These are phyloP conservation scores for Drosophila willistoni DNA, from an alignment of 1,140 invertebrate species.

Conservation along the genomic window DNA sequence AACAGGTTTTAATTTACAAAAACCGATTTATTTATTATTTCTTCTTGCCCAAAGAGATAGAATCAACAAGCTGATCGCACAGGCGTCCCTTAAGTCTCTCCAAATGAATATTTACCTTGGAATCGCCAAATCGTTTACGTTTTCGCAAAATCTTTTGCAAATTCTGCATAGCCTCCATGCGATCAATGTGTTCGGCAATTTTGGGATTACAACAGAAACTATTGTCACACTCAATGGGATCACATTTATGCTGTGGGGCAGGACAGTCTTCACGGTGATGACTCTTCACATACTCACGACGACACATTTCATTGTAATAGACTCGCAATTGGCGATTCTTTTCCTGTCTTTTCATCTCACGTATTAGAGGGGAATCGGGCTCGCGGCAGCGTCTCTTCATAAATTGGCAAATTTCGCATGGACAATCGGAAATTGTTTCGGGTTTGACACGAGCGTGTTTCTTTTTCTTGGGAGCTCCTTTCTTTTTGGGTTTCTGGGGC, in stretches of 20 bases:
- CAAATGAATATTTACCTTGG: neutral
- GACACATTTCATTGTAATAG: conserved; percentile 41
- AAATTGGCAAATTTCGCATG: conserved; percentile 47
- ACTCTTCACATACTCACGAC: conserved; percentile 29
- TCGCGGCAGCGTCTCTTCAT: conserved; percentile 21
- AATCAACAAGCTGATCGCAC: conserved; percentile 7
- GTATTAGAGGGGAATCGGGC: conserved; percentile 42
- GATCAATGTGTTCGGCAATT: conserved; percentile 35
- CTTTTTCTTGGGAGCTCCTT: neutral
- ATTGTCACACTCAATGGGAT: conserved; percentile 25
- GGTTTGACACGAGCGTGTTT: neutral
- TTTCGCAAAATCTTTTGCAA: conserved; percentile 25
- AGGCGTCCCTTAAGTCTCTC: conserved; percentile 12
- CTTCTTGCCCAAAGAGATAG: conserved; percentile 4
- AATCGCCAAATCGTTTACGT: neutral
- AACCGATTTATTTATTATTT: conserved; percentile 2
- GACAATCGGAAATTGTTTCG: conserved; percentile 32
- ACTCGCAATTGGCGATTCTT: conserved; percentile 25
- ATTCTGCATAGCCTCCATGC: conserved; percentile 43
- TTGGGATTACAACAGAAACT: conserved; percentile 28
- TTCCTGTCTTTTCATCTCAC: conserved; percentile 40
- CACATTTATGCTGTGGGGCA: conserved; percentile 34
- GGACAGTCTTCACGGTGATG: neutral
- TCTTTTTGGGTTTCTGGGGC: neutral
- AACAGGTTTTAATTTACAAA: neutral